Conservation (phyloP, 1,140 invertebrate species). For the Diachasma alloeum region DNA sequence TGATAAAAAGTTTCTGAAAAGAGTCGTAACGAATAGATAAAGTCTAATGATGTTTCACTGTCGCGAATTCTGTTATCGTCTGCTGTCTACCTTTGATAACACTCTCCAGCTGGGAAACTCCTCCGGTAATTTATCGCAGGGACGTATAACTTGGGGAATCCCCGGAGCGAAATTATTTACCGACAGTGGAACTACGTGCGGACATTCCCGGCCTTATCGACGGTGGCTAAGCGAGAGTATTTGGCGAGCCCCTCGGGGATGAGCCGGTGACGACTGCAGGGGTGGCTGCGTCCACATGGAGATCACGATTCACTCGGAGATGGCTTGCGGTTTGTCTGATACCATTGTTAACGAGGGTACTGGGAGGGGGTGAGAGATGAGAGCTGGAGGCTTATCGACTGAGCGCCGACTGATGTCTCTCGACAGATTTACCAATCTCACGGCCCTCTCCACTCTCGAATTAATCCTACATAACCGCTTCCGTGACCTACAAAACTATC, state of each 20-base stretch:
- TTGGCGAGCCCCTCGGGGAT: neutral
- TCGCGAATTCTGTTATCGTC: neutral
- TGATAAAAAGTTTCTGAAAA: neutral
- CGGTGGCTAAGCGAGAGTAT: neutral
- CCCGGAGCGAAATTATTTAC: neutral
- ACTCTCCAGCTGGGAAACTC: neutral
- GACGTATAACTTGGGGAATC: neutral
- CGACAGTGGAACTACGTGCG: neutral
- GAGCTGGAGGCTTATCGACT: neutral
- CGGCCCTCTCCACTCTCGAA: neutral
- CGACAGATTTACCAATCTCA: neutral
- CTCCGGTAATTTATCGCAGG: neutral
- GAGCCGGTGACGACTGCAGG: neutral
- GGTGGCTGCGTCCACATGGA: neutral
- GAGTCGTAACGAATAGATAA: neutral
- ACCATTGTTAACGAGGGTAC: neutral
- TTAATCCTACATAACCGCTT: neutral
- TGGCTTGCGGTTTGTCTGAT: neutral
- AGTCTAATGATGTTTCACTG: neutral
- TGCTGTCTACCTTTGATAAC: neutral
- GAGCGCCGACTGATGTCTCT: neutral
- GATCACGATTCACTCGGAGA: neutral
- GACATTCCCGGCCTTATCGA: neutral
- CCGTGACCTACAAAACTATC: neutral
- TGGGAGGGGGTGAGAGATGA: neutral